These are phyloP conservation scores for Penaeus indicus DNA, from an alignment of 1,140 invertebrate genomes.

Conservation along the genomic window DNA sequence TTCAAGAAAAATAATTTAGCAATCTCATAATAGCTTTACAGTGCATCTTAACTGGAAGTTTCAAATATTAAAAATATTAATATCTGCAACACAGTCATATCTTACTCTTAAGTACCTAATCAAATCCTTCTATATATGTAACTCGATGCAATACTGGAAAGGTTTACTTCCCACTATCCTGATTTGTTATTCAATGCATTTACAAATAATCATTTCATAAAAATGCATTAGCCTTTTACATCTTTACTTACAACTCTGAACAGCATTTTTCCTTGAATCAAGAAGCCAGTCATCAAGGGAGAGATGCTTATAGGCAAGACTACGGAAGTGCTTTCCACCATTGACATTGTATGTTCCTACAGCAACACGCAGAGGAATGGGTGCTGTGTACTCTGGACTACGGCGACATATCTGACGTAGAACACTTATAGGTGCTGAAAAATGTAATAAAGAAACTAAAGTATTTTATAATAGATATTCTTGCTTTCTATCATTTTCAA, in stretches of 20 bases:
- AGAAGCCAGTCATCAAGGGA: constrained; percentile 95
- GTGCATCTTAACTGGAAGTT: background rate
- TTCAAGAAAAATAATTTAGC: constrained; percentile 49
- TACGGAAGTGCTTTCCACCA: constrained; percentile 98
- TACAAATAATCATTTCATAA: background rate
- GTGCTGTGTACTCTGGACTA: constrained; percentile 85
- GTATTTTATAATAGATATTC: too few relatives aligned
- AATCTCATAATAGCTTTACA: background rate
- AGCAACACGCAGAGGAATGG: constrained; percentile 82
- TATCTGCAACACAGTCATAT: too few relatives aligned
- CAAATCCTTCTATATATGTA: background rate
- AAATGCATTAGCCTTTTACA: background rate
- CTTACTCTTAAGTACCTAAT: too few relatives aligned
- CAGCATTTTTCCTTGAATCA: constrained; percentile 75
- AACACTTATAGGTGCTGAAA: constrained; percentile 72
- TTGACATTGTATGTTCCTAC: constrained; percentile 99
- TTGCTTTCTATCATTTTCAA: too few relatives aligned
- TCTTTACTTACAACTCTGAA: constrained; percentile 71
- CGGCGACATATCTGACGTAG: constrained; percentile 75
- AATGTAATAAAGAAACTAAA: constrained; percentile 15
- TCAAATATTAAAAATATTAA: too few relatives aligned
- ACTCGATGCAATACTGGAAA: background rate
- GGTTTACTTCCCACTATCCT: too few relatives aligned
- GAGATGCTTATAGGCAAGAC: constrained; percentile 95
- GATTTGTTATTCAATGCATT: background rate